Percentiles rank a stretch among this genome's conserved stretches.
Evolutionary conservation across 2,797 vertebrate genomes (phyloP).

Genomic region (Salarias fasciatus): DNA sequence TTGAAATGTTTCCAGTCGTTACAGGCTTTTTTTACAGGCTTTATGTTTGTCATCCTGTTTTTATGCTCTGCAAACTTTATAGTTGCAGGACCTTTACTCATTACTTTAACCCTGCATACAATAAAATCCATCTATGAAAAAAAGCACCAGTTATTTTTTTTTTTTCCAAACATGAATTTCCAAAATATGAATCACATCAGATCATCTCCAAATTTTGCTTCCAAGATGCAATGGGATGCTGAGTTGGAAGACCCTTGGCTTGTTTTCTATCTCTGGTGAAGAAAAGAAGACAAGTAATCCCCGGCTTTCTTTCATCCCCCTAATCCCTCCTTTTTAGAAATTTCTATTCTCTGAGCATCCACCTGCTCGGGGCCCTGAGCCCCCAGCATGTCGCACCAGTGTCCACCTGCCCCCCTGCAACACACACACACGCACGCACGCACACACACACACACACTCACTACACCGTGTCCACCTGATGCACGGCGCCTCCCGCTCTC

Average conservation of each 20-base stretch:
- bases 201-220: background rate
- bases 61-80: no score
- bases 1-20: no score
- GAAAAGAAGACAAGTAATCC: conserved; percentile 67
- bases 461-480: conserved; percentile 52
- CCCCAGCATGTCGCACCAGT: conserved; percentile 52
- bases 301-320: conserved; percentile 61
- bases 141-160: no score
- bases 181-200: background rate
- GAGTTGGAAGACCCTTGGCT: conserved; percentile 34
- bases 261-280: conserved; percentile 35
- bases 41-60: no score
- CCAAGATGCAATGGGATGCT: conserved; percentile 30
- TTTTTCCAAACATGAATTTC: no score
- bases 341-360: conserved; percentile 65
- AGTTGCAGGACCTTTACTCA: no score
- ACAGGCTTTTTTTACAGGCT: no score
- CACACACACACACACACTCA: conserved; percentile 8
- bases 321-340: conserved; percentile 65
- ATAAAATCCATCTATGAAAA: no score
- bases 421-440: conserved; percentile 23
- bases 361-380: conserved; percentile 65
- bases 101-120: no score
- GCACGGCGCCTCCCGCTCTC: conserved; percentile 49
- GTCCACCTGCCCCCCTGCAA: conserved; percentile 70